Percentiles rank a stretch among this genome's conserved stretches.
These are phyloP conservation scores for Portunus trituberculatus DNA, from an alignment of 1,140 invertebrate genomes.

Conservation along the genomic window DNA sequence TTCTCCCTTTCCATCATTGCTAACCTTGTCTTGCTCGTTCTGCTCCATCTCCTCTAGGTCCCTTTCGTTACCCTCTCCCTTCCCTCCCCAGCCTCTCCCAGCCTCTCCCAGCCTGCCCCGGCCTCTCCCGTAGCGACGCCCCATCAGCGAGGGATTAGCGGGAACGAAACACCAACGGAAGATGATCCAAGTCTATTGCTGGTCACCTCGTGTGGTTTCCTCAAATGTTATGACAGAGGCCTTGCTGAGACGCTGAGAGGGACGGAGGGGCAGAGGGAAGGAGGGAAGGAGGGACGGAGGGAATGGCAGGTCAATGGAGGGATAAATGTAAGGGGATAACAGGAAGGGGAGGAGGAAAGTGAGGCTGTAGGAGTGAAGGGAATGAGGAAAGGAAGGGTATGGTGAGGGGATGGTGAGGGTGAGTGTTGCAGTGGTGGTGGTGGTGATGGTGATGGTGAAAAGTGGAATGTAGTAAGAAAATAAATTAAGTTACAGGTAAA, in stretches of 20 bases:
- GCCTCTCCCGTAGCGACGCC: background rate
- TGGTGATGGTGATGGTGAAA: background rate
- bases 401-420: background rate
- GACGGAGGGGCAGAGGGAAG: background rate
- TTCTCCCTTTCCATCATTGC: no score
- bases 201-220: background rate
- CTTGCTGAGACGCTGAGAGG: background rate
- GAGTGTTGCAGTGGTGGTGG: background rate
- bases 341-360: background rate
- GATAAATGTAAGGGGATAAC: no score
- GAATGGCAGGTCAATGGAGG: background rate
- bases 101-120: background rate
- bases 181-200: slow-evolving; percentile 45
- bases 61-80: no score
- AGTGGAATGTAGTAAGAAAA: no score
- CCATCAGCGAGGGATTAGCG: slow-evolving; percentile 42
- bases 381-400: background rate
- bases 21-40: no score
- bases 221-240: background rate
- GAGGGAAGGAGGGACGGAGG: background rate
- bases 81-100: background rate
- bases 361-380: background rate
- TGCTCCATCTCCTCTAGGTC: no score
- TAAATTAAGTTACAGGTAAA: no score
- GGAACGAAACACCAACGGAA: background rate